Conservation (phyloP, 2,888 invertebrate genomes). For the Drosophila eohydei region DNA sequence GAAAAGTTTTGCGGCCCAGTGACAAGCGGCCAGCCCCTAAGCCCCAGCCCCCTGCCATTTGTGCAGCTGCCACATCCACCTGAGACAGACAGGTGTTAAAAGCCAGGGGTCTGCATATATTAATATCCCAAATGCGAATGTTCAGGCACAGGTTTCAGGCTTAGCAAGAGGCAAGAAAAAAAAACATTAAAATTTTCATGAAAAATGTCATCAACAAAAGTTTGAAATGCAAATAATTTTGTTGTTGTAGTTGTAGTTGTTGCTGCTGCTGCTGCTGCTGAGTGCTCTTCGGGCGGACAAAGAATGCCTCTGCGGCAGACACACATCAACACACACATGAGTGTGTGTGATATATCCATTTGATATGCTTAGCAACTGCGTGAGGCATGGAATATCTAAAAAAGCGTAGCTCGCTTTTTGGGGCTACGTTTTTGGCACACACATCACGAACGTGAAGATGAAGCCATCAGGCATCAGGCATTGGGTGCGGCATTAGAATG, state of each 20-base stretch:
- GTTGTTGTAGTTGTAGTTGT: slow-evolving; percentile 28
- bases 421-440: slow-evolving; percentile 54
- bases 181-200: slow-evolving; percentile 79
- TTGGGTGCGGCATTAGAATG: slow-evolving; percentile 65
- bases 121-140: slow-evolving; percentile 73
- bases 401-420: slow-evolving; percentile 58
- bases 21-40: slow-evolving; percentile 44
- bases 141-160: slow-evolving; percentile 39
- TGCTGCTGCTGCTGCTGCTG: slow-evolving; percentile 37
- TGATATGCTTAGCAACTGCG: slow-evolving; percentile 47
- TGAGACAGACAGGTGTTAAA: slow-evolving; percentile 62
- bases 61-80: slow-evolving; percentile 14
- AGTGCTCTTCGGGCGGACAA: slow-evolving; percentile 74
- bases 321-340: slow-evolving; percentile 34
- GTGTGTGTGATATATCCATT: slow-evolving; percentile 54
- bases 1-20: slow-evolving; percentile 71
- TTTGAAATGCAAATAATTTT: slow-evolving; percentile 77
- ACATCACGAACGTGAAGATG: slow-evolving; percentile 43
- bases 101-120: slow-evolving; percentile 78
- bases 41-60: neutral
- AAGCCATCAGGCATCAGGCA: slow-evolving; percentile 19
- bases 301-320: slow-evolving; percentile 57
- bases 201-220: slow-evolving; percentile 82
- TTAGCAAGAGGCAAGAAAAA: slow-evolving; percentile 41
- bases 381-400: slow-evolving; percentile 19